Percentiles rank a stretch among this genome's conserved stretches.
Conservation (phyloP, 2,888 invertebrate genomes). For the Gastracanthus pulcherrimus region DNA sequence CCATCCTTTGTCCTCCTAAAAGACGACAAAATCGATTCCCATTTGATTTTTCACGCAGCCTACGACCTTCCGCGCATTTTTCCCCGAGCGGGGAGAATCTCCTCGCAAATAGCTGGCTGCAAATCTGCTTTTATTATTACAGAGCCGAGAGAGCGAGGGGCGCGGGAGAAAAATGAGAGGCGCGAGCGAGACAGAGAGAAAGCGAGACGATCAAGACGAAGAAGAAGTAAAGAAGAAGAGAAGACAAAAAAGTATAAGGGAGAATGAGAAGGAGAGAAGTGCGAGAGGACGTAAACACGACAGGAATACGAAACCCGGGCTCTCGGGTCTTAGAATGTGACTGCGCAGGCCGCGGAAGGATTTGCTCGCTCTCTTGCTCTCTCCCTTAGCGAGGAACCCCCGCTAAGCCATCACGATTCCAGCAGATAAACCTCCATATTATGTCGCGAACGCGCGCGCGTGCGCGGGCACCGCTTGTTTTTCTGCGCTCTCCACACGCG, state of each 20-base stretch:
- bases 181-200: not conserved
- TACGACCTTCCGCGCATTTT: not conserved
- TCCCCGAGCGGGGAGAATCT: slow-evolving; percentile 26
- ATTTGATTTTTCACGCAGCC: slow-evolving; percentile 45
- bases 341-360: slow-evolving; percentile 23
- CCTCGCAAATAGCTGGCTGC: slow-evolving; percentile 35
- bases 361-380: slow-evolving; percentile 1
- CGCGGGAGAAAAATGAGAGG: slow-evolving; percentile 23
- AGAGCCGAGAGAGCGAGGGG: not conserved
- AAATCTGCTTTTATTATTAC: slow-evolving; percentile 53
- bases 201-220: not conserved
- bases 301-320: slow-evolving; percentile 46
- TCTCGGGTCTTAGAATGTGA: slow-evolving; percentile 9
- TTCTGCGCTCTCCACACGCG: no score
- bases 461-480: slow-evolving; percentile 36
- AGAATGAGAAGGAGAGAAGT: not conserved
- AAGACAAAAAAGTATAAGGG: no score
- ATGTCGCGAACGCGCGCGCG: slow-evolving; percentile 67
- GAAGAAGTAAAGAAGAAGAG: no score
- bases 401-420: slow-evolving; percentile 68
- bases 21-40: slow-evolving; percentile 31
- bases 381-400: slow-evolving; percentile 57
- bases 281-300: slow-evolving; percentile 39
- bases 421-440: slow-evolving; percentile 68
- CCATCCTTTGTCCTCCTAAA: not conserved